Conservation (phyloP, 1,140 invertebrate genomes). For the Leptestheria dahalacensis region DNA sequence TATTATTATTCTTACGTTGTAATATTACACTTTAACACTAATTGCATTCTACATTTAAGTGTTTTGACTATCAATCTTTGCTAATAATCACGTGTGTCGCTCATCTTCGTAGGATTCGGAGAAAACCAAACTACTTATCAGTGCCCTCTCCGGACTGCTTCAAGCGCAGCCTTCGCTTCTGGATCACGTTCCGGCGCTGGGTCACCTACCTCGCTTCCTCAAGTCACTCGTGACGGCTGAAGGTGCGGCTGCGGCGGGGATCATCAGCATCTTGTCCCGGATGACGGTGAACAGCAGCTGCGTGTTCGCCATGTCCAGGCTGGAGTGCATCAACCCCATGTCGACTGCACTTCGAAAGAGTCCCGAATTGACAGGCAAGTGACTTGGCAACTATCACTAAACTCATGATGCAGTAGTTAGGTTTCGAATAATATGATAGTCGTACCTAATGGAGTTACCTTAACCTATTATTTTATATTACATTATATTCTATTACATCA, state of each 20-base stretch:
- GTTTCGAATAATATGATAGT: too few species aligned
- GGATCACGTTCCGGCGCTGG: conserved; percentile 81
- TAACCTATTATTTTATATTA: too few species aligned
- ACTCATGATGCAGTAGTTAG: background rate
- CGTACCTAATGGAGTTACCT: too few species aligned
- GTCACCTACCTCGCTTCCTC: conserved; percentile 81
- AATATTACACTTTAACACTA: too few species aligned
- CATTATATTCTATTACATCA: too few species aligned
- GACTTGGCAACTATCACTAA: background rate
- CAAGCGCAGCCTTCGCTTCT: conserved; percentile 69
- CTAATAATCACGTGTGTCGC: conserved; percentile 2
- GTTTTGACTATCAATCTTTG: too few species aligned
- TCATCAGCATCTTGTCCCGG: conserved; percentile 20
- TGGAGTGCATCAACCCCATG: conserved; percentile 61
- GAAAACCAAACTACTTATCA: conserved; percentile 6
- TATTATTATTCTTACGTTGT: too few species aligned
- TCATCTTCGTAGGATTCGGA: conserved; percentile 9
- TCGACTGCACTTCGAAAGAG: conserved; percentile 76
- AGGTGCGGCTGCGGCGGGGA: conserved; percentile 21
- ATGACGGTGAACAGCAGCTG: conserved; percentile 42
- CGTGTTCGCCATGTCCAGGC: conserved; percentile 56
- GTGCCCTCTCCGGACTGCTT: conserved; percentile 37
- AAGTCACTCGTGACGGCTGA: conserved; percentile 43
- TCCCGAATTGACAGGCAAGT: conserved; percentile 34
- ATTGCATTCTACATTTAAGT: too few species aligned